A percentile compares a stretch with the other conserved stretches of the same genome.
Evolutionary conservation across 2,797 vertebrate species (phyloP).

Genomic region (Margarornis squamiger): DNA sequence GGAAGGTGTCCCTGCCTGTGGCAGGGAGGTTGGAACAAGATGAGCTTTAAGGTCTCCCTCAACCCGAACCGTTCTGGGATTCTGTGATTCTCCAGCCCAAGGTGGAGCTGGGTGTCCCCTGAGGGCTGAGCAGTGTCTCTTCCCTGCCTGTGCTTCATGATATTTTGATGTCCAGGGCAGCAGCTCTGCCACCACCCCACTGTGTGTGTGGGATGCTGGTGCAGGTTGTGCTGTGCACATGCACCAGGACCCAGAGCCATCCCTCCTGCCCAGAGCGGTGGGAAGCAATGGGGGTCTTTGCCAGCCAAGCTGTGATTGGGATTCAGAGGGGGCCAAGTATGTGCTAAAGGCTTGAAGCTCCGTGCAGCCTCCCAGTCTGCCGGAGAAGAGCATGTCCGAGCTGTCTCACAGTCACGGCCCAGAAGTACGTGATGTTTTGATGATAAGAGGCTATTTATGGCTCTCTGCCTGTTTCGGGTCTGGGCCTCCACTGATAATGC

Average conservation of each 20-base stretch:
- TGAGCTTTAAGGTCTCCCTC: background rate
- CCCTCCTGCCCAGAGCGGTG: background rate
- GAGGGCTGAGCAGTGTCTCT: background rate
- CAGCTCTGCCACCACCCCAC: background rate
- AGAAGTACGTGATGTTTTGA: background rate
- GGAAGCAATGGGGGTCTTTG: background rate
- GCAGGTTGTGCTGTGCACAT: accelerated
- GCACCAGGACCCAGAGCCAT: accelerated
- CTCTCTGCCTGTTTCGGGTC: background rate
- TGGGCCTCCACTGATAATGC: constrained; percentile 4
- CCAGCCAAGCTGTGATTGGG: background rate
- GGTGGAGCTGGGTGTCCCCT: background rate
- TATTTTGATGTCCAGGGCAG: background rate
- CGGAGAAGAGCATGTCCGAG: background rate
- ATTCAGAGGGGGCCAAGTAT: background rate
- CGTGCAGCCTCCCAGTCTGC: background rate
- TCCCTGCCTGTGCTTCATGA: background rate
- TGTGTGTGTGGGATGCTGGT: accelerated
- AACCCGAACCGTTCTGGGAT: background rate
- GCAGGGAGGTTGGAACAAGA: background rate
- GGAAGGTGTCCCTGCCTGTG: background rate
- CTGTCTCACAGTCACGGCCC: background rate
- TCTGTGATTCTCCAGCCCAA: background rate
- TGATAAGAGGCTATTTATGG: constrained; percentile 15
- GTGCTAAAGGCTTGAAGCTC: background rate